These are phyloP conservation scores for Drosophila vallismaia DNA, from an alignment of 2,888 invertebrate species.

Conservation along the genomic window DNA sequence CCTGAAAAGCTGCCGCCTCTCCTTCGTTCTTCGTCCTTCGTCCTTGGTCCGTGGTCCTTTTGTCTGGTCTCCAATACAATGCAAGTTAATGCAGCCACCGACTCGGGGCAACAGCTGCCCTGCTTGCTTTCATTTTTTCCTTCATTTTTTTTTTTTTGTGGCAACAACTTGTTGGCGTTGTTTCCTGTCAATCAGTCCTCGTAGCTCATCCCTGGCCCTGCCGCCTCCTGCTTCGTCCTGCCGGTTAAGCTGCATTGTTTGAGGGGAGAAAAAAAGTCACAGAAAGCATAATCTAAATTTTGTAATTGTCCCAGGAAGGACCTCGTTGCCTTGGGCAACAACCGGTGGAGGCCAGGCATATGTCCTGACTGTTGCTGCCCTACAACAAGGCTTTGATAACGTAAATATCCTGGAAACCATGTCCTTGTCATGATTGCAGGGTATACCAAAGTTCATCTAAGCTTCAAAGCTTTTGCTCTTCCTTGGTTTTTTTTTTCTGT, in stretches of 20 bases:
- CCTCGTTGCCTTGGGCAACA: conserved; percentile 22
- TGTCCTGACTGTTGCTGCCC: not conserved
- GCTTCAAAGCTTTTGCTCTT: too few species aligned
- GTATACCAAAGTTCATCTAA: not conserved
- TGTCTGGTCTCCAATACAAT: conserved; percentile 56
- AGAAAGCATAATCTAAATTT: conserved; percentile 54
- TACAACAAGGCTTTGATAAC: too few species aligned
- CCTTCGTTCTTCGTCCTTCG: not conserved
- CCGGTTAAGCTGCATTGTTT: conserved; percentile 34
- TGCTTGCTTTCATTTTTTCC: conserved; percentile 7
- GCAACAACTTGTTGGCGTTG: conserved; percentile 63
- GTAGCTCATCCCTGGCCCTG: too few species aligned
- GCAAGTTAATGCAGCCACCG: conserved; percentile 55
- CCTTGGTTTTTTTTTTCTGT: too few species aligned
- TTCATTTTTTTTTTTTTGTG: conserved; percentile 6
- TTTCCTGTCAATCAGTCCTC: conserved; percentile 52
- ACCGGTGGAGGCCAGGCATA: not conserved
- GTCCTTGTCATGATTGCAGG: not conserved
- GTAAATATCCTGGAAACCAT: not conserved
- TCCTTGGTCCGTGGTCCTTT: conserved; percentile 26
- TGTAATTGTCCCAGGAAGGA: conserved; percentile 58
- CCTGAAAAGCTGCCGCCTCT: conserved; percentile 15
- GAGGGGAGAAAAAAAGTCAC: conserved; percentile 23
- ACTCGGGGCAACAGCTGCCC: conserved; percentile 44
- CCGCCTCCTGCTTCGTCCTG: not conserved